Evolutionary conservation across 1,140 invertebrate genomes (phyloP), one percentile per base, ranked within the genome.

Genomic region (Cotesia typhae): DNA sequence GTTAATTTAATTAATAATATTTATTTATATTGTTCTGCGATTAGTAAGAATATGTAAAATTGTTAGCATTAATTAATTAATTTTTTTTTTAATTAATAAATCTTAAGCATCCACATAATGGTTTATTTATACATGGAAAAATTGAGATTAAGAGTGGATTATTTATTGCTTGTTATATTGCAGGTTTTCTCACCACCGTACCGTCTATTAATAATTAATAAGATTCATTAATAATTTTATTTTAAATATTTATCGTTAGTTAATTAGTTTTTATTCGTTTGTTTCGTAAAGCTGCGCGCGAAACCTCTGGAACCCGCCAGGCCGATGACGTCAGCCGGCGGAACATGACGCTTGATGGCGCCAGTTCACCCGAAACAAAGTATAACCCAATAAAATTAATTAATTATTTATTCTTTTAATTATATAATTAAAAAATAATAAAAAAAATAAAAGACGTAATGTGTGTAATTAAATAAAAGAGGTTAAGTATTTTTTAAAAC

Each of bases 41-140:
- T 84, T 86, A 87, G 84, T 87, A 87, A 86, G 85, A 87, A 86
- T 86, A 84, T 87, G 85, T 87, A 87, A 87, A 87, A 87, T 87
- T 82, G 85, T 83, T 86, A 28, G 28, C 28, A 28, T 28, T 28
- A 86, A 83, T 82, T 73, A 77, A 74, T 71, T 59, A 38, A 64
- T 47, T 70, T 61, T 59, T 37, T 71, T 66, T 63, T 81, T 77
- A 82, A 78, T 82, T 79, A 86, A 84, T 85, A 82, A 83, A 83
- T 84, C 78, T 84, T 80, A 84, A 84, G 82, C 82, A 82, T 83
- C 81, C 84, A 84, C 81, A 82, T 86, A 84, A 83, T 82, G 74
- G 75, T 85, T 83, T 82, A 83, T 82, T 47, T 86, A 84, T 86
- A 86, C 82, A 84, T 78, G 80, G 77, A 83, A 47, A 47, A 47